Evolutionary conservation across 2,113 vertebrate species (phyloP).

Genomic region (human (Homo sapiens)): DNA sequence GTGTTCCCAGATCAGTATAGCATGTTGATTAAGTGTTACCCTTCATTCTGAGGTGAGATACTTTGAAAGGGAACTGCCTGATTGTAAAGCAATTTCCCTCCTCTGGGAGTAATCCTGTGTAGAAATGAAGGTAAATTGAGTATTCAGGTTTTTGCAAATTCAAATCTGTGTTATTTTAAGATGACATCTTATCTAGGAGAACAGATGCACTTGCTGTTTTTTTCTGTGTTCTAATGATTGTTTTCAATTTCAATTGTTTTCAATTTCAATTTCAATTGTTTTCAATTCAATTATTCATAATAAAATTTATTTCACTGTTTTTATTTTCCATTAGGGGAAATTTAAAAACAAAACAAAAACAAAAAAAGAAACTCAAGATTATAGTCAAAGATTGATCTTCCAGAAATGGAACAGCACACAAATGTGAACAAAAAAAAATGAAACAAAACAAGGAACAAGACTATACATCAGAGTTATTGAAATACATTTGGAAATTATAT

Average conservation of each 20-base stretch:
- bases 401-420: background rate
- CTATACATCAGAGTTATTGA: background rate
- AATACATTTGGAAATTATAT: constrained; percentile 35
- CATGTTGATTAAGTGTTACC: background rate
- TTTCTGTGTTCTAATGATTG: background rate
- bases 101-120: background rate
- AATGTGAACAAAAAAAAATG: background rate
- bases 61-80: background rate
- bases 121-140: background rate
- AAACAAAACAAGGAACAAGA: background rate
- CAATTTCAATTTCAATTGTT: background rate
- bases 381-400: background rate
- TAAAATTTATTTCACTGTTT: background rate
- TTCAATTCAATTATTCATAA: constrained; percentile 1
- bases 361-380: background rate
- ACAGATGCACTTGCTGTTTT: background rate
- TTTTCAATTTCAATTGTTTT: background rate
- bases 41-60: background rate
- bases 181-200: background rate
- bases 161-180: background rate
- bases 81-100: background rate
- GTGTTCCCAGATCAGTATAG: background rate
- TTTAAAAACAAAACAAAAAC: background rate
- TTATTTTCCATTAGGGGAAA: background rate
- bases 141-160: background rate